A percentile compares a stretch with the other conserved stretches of the same genome.
Conservation (phyloP, 2,888 invertebrate species). For the Dicycla oo region DNA sequence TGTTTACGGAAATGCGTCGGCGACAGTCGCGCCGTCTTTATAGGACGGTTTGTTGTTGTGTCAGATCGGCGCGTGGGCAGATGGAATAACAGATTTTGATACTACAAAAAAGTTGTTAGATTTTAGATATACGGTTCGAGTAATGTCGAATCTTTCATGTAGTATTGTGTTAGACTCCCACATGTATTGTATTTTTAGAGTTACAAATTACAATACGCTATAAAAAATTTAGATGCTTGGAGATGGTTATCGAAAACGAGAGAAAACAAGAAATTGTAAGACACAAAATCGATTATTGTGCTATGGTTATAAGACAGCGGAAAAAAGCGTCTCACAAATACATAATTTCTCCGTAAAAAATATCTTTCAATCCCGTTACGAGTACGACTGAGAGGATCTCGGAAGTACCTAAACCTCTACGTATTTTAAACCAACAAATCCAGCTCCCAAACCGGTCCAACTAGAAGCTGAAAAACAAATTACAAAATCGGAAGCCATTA, state of each 20-base stretch:
- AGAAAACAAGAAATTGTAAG: background rate
- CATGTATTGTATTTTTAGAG: conserved; percentile 30
- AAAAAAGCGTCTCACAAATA: background rate
- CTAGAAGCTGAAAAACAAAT: conserved; percentile 50
- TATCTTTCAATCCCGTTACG: background rate
- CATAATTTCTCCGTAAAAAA: background rate
- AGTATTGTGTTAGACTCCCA: conserved; percentile 46
- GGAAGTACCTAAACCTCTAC: conserved; percentile 6
- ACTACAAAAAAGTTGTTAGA: conserved; percentile 59
- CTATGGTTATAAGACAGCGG: background rate
- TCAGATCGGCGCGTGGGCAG: conserved; percentile 82
- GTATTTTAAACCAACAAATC: conserved; percentile 27
- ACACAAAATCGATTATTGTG: background rate
- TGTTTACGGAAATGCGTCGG: conserved; percentile 82
- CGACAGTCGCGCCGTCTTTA: conserved; percentile 81
- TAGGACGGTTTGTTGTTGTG: conserved; percentile 77
- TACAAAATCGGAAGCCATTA: conserved; percentile 62
- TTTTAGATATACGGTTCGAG: conserved; percentile 43
- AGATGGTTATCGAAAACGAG: background rate
- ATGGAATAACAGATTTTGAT: conserved; percentile 80
- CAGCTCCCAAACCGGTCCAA: conserved; percentile 31
- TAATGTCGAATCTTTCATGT: conserved; percentile 41
- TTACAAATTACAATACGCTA: conserved; percentile 4
- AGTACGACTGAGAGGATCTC: background rate
- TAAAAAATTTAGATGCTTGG: conserved; percentile 1